Base-by-base conservation (phyloP, 2,888 invertebrate genomes). In the Sarcophaga subvicina region DNA sequence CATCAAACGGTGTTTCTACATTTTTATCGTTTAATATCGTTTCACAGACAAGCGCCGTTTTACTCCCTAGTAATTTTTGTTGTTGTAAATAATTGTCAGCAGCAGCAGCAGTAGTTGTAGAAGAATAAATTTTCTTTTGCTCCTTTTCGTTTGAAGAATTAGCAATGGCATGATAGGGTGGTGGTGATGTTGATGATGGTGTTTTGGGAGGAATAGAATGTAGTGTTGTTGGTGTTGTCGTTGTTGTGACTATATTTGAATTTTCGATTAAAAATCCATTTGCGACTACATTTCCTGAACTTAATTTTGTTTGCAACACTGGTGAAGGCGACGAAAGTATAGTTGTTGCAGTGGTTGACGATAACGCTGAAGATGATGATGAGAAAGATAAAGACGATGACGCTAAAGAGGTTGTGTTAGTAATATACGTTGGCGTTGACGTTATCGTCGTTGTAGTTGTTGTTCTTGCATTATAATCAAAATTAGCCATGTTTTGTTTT, bases 221-320 rank as follows among this genome's bases (percentile, higher is more conserved):
- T n/a, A 60, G 11, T 14, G 64, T 66, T 69, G 59, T 25, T 64
- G 71, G 60, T 60, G 77, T 49, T 78, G 72, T 22, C 22, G 22
- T 49, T 49, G 66, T 27, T 27, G 77, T n/a, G 37, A 10, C 37
- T 37, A 37, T 10, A 71, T 84, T 87, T n/a, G 59, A 66, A 75
- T 66, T 64, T 47, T 87, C 84, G 63, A 84, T 84, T 75, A 87
- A 76, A 82, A 87, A 87, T 71, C 79, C 81, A 84, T 87, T 87
- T 59, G 84, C 78, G 60, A 79, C 69, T 67, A 76, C 60, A 76
- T 78, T 81, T 62, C 60, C 64, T 25, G 64, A 20, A 87, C 47
- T 85, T 72, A 72, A 79, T 62, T 76, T 80, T 49, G 64, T 4
- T 54, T 54, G 54, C 64, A 54, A 70, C 45, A 69, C 12, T 20